phyloP scores from a whole-genome alignment of 2,113 vertebrate genomes.

The Nansenia antarctica region DNA sequence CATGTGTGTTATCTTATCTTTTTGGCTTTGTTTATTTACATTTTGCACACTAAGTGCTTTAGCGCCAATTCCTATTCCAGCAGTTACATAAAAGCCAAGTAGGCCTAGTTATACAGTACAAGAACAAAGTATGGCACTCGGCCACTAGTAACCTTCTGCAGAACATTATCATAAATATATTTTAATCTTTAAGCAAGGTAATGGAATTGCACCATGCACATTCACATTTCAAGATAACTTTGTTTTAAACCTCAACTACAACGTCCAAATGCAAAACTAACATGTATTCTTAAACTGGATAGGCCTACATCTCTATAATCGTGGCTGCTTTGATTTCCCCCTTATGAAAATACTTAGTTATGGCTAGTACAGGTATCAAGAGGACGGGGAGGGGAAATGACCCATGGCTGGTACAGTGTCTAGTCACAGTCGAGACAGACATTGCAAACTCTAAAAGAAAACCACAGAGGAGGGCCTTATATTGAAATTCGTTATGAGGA shows the following conservation, averaged over 20 bases:
- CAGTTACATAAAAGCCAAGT: conserved; percentile 34
- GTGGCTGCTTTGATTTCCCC: too few species aligned
- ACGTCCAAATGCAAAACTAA: too few species aligned
- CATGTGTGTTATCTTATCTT: background rate
- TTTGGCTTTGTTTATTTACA: conserved; percentile 18
- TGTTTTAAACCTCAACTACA: background rate
- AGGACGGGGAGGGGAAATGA: background rate
- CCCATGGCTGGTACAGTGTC: background rate
- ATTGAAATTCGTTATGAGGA: too few species aligned
- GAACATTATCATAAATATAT: conserved; percentile 25
- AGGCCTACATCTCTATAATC: too few species aligned
- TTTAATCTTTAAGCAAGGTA: conserved; percentile 17
- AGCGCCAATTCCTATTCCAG: conserved; percentile 36
- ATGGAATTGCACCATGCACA: conserved; percentile 12
- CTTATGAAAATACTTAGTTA: too few species aligned
- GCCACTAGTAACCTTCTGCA: conserved; percentile 33
- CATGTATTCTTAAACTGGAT: too few species aligned
- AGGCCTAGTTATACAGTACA: conserved; percentile 20
- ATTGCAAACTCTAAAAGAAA: background rate
- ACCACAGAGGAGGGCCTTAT: background rate
- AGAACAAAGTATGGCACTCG: conserved; percentile 27
- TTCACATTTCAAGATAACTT: background rate
- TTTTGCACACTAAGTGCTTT: conserved; percentile 35
- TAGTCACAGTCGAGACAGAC: background rate
- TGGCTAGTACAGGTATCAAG: background rate